Conservation (phyloP, 2,113 vertebrate genomes). For the Patagioenas fasciata region DNA sequence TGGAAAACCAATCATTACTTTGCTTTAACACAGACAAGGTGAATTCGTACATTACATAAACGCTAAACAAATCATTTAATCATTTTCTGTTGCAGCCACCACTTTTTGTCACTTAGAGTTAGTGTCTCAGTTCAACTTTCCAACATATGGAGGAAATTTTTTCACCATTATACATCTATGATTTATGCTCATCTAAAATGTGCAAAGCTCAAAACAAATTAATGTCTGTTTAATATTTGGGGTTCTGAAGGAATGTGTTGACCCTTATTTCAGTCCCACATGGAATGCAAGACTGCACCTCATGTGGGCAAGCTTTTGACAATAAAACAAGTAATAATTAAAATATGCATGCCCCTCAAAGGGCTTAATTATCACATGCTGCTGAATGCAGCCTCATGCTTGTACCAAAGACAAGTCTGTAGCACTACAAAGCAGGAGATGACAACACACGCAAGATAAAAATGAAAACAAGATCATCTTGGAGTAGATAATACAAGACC, state of each 20-base stretch:
- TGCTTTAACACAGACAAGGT: conserved; percentile 59
- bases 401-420: not conserved
- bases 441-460: conserved; percentile 16
- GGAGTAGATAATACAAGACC: not conserved
- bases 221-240: conserved; percentile 10
- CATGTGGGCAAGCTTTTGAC: conserved; percentile 35
- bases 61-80: conserved; percentile 32
- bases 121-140: not conserved
- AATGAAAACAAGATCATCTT: not conserved
- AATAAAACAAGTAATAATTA: conserved; percentile 30
- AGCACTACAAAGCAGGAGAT: conserved; percentile 34
- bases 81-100: conserved; percentile 6
- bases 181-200: conserved; percentile 20
- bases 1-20: conserved; percentile 56
- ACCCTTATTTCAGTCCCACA: not conserved
- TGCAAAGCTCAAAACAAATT: conserved; percentile 13
- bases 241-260: not conserved
- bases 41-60: conserved; percentile 1
- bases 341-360: conserved; percentile 39
- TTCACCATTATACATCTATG: not conserved
- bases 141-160: not conserved
- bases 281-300: conserved; percentile 7
- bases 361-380: conserved; percentile 1
- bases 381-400: conserved; percentile 1
- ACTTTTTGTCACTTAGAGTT: conserved; percentile 12